Evolutionary conservation across 2,113 vertebrate genomes (phyloP), one percentile per base, ranked within the genome.

Genomic region (Gracilinanus agilis): DNA sequence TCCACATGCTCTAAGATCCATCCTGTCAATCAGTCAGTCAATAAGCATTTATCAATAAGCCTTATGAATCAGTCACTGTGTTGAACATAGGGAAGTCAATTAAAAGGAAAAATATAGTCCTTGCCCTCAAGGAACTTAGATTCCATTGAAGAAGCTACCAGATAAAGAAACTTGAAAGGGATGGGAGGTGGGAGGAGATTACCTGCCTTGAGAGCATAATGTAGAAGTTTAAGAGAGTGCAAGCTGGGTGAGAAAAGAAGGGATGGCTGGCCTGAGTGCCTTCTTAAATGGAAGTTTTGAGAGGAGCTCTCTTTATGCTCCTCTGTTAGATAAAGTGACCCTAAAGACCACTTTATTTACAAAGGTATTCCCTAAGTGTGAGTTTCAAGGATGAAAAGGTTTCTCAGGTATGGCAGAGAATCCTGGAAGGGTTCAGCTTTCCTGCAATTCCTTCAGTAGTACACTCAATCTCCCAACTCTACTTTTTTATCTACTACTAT

Each of bases 121-220:
- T 3, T 54, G 49, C 24, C 24, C 2, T 3, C 5, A 58, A 88
- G 21, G 24, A 27, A 34, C 27, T 10, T 34, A 40, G 3, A 24
- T 29, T 83, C n/a, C 24, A 24, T 55, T 29, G 0, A 11, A 7
- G 75, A 54, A 53, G 27, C 4, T 24, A 9, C 56, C 27, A 89
- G 13, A 40, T 2, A 19, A 3, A 5, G 58, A 55, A 53, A 0
- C 1, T 58, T 27, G 0, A 75, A 75, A 75, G 34, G 13, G 61
- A 12, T n/a, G 29, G 53, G 0, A 16, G 53, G 3, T 1, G 49
- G 29, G 0, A 54, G 53, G 8, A 53, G 24, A 49, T 34, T 53
- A 34, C 27, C 2, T 90, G 34, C 2, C 1, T 0, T 13, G 27
- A 90, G 23, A 56, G 34, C 24, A 8, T 0, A 6, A 44, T 9